phyloP scores from a whole-genome alignment of 2,113 vertebrate genomes.

The Cryptomyrus ogoouensis region DNA sequence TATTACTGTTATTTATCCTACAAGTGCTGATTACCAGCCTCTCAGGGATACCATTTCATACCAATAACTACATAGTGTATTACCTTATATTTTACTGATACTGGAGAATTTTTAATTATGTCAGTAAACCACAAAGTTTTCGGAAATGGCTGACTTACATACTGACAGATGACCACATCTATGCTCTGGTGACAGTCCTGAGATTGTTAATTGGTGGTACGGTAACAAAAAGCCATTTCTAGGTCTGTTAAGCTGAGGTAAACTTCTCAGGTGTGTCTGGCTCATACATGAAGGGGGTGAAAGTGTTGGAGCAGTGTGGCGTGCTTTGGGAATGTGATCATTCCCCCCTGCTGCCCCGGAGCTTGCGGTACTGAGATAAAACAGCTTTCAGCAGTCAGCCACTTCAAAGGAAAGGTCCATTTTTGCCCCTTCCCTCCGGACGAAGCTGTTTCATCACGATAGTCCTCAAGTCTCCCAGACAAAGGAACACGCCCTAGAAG shows the following conservation, averaged over 20 bases:
- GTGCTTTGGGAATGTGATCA: neutral
- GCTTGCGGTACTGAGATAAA: neutral
- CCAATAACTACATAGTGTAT: neutral
- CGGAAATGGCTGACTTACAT: neutral
- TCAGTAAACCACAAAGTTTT: neutral
- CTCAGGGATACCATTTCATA: neutral
- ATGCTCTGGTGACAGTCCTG: neutral
- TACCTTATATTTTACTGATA: neutral
- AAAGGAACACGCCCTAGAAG: neutral
- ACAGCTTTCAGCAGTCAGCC: neutral
- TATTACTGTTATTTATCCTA: neutral
- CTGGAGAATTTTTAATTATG: neutral
- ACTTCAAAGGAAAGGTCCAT: neutral
- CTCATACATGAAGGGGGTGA: neutral
- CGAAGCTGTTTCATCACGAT: neutral
- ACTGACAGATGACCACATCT: neutral
- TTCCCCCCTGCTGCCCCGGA: neutral
- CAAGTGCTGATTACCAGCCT: neutral
- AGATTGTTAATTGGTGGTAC: neutral
- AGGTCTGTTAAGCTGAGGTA: neutral
- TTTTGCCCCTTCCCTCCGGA: neutral
- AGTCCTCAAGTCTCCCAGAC: neutral
- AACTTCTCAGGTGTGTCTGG: neutral
- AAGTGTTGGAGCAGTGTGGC: neutral
- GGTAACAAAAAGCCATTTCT: neutral